Conservation (phyloP, 2,888 invertebrate species). For the Cerastis rubricosa region DNA sequence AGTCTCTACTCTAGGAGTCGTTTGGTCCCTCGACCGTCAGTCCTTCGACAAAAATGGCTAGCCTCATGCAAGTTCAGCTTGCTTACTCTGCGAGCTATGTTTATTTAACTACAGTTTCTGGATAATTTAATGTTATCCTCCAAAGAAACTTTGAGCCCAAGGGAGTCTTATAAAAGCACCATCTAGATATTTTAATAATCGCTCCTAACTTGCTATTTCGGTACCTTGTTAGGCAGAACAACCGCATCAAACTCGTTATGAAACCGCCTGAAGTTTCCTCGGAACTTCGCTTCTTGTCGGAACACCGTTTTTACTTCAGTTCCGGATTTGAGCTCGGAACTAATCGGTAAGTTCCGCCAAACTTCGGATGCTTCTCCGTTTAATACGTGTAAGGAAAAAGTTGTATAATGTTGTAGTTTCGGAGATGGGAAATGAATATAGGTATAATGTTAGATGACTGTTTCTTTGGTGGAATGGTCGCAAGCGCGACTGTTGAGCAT, state of each 20-base stretch:
- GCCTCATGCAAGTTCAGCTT: neutral
- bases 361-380: constrained; percentile 61
- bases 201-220: constrained; percentile 27
- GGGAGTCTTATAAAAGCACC: neutral
- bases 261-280: constrained; percentile 56
- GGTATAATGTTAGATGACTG: constrained; percentile 9
- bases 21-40: neutral
- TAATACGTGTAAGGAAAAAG: constrained; percentile 56
- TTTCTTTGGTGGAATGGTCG: too few relatives aligned
- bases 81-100: neutral
- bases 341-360: constrained; percentile 72
- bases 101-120: neutral
- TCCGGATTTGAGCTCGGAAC: constrained; percentile 68
- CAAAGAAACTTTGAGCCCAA: neutral
- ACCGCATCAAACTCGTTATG: constrained; percentile 62
- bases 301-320: constrained; percentile 71
- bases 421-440: constrained; percentile 37
- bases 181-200: constrained; percentile 5
- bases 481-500: too few relatives aligned
- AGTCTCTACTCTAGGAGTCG: neutral
- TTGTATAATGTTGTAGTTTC: constrained; percentile 36
- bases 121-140: neutral
- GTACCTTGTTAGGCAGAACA: constrained; percentile 37
- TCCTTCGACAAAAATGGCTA: neutral
- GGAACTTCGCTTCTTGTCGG: constrained; percentile 61